phyloP scores from a whole-genome alignment of 64 coral and sea anemone genomes.

The Montipora foliosa region DNA sequence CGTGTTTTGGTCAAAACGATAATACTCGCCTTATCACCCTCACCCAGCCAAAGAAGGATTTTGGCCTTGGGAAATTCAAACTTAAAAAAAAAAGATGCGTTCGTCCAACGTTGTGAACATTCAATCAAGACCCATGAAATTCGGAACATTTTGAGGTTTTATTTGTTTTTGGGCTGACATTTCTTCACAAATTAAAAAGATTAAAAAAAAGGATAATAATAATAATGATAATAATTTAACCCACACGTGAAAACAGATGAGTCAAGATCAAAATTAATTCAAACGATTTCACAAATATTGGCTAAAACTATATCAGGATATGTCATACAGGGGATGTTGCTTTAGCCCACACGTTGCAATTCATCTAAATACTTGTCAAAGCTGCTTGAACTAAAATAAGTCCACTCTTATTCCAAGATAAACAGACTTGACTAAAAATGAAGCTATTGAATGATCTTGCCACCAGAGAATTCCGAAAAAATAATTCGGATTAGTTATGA shows the following conservation, averaged over 20 bases:
- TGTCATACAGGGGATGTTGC: slow-evolving; percentile 9
- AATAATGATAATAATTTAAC: no score
- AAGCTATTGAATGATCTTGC: slow-evolving; percentile 20
- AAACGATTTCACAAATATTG: not conserved
- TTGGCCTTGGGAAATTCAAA: no score
- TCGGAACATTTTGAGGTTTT: not conserved
- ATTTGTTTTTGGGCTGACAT: not conserved
- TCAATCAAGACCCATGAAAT: not conserved
- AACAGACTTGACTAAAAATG: slow-evolving; percentile 29
- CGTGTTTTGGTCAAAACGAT: not conserved
- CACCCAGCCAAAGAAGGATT: no score
- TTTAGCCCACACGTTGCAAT: slow-evolving; percentile 34
- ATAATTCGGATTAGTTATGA: not conserved
- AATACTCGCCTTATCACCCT: no score
- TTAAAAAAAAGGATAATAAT: no score
- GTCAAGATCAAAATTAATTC: not conserved
- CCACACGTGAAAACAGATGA: not conserved
- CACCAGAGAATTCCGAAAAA: not conserved
- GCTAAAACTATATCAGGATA: not conserved
- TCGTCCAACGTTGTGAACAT: not conserved
- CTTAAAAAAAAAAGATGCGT: no score
- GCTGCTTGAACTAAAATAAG: slow-evolving; percentile 25
- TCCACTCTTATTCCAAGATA: slow-evolving; percentile 26
- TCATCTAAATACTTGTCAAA: slow-evolving; percentile 34
- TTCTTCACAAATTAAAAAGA: no score